Conservation (phyloP, 2,888 invertebrate species). For the Ichneumoninae sp. region DNA sequence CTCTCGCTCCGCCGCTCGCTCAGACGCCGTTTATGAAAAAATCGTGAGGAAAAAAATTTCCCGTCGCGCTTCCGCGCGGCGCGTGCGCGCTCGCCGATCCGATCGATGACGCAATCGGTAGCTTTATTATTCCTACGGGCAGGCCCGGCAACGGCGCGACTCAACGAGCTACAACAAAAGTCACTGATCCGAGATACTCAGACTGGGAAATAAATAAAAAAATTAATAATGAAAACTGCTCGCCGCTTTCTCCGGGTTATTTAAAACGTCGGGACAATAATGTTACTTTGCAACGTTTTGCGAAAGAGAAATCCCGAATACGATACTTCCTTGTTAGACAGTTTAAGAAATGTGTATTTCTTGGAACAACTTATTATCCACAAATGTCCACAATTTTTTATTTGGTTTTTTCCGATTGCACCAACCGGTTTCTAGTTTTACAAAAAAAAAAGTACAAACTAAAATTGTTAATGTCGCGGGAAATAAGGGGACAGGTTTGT, state of each 20-base stretch:
- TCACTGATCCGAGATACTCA: slow-evolving; percentile 33
- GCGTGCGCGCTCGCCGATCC: slow-evolving; percentile 8
- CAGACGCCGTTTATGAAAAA: neutral
- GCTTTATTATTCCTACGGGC: neutral
- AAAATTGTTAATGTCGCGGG: too few relatives aligned
- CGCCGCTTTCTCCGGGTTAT: slow-evolving; percentile 47
- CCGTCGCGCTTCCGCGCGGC: neutral
- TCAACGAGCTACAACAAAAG: slow-evolving; percentile 22
- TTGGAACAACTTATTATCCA: too few relatives aligned
- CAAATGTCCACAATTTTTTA: too few relatives aligned
- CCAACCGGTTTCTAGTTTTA: too few relatives aligned
- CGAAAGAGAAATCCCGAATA: too few relatives aligned
- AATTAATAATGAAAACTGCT: slow-evolving; percentile 11
- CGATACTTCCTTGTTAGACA: too few relatives aligned
- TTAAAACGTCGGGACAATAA: slow-evolving; percentile 13
- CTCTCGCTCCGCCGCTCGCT: neutral
- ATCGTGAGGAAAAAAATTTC: neutral
- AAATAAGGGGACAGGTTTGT: too few relatives aligned
- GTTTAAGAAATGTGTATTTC: too few relatives aligned
- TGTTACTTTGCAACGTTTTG: neutral
- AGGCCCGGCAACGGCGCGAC: neutral
- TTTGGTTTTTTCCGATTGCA: too few relatives aligned
- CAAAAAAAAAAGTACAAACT: too few relatives aligned
- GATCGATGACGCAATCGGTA: slow-evolving; percentile 9
- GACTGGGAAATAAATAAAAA: neutral